These are phyloP conservation scores for Lepidothrix coronata DNA, from an alignment of 2,113 vertebrate species.

Conservation along the genomic window DNA sequence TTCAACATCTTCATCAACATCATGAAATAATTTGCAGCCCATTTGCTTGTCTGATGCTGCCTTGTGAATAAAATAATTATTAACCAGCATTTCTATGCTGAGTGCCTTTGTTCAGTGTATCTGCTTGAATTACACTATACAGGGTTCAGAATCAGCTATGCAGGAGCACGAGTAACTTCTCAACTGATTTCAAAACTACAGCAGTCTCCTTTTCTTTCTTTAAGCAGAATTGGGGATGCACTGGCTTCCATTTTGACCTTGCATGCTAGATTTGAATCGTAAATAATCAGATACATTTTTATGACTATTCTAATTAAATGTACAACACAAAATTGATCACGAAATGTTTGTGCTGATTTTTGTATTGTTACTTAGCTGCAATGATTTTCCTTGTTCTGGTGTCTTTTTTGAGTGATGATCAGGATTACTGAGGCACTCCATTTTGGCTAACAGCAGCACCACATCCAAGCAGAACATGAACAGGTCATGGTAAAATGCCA, in stretches of 20 bases:
- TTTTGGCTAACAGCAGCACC: not conserved
- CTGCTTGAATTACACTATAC: not conserved
- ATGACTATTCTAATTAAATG: not conserved
- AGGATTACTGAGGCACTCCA: not conserved
- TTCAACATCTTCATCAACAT: not conserved
- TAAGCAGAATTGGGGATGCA: not conserved
- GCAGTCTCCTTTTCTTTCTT: not conserved
- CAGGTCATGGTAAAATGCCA: not conserved
- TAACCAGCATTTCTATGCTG: not conserved
- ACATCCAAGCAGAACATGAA: not conserved
- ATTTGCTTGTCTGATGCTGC: not conserved
- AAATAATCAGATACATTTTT: not conserved
- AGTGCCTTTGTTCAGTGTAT: not conserved
- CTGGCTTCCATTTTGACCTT: not conserved
- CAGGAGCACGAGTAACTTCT: not conserved
- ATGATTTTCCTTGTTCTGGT: not conserved
- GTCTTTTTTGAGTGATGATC: not conserved
- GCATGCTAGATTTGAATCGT: not conserved
- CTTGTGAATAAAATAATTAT: not conserved
- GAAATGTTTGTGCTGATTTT: not conserved
- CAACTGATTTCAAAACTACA: not conserved
- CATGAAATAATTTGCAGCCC: not conserved
- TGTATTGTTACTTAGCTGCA: not conserved
- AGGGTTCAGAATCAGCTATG: not conserved
- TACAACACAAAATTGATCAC: not conserved